phyloP scores from a whole-genome alignment of 2,113 vertebrate species.

The Trogon melanurus region DNA sequence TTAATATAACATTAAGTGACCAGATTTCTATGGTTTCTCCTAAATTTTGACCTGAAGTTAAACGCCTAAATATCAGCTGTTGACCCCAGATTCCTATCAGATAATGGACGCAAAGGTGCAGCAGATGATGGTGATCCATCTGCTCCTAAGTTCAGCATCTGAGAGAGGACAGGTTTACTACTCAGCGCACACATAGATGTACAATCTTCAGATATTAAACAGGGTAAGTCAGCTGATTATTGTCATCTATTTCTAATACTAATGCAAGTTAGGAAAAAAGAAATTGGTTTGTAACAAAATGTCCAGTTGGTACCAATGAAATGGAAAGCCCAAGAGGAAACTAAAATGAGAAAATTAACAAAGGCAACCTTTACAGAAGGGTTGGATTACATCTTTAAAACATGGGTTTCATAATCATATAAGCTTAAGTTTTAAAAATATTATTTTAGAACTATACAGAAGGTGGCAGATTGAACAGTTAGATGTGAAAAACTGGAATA shows the following conservation, averaged over 20 bases:
- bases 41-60: not conserved
- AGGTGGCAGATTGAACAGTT: not conserved
- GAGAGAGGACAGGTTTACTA: not conserved
- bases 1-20: not conserved
- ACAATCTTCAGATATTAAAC: not conserved
- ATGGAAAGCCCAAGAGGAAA: not conserved
- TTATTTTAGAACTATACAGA: not conserved
- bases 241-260: not conserved
- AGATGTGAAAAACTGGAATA: not conserved
- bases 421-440: not conserved
- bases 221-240: not conserved
- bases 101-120: not conserved
- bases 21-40: not conserved
- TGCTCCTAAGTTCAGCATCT: not conserved
- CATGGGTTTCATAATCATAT: not conserved
- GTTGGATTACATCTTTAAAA: not conserved
- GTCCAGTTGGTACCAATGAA: not conserved
- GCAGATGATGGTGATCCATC: not conserved
- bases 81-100: not conserved
- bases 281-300: not conserved
- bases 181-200: no score
- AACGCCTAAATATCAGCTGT: rapidly evolving
- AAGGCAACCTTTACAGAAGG: not conserved
- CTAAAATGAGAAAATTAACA: not conserved
- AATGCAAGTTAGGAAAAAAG: not conserved